Conservation (phyloP, 1,140 invertebrate genomes). For the Asobara japonica region DNA sequence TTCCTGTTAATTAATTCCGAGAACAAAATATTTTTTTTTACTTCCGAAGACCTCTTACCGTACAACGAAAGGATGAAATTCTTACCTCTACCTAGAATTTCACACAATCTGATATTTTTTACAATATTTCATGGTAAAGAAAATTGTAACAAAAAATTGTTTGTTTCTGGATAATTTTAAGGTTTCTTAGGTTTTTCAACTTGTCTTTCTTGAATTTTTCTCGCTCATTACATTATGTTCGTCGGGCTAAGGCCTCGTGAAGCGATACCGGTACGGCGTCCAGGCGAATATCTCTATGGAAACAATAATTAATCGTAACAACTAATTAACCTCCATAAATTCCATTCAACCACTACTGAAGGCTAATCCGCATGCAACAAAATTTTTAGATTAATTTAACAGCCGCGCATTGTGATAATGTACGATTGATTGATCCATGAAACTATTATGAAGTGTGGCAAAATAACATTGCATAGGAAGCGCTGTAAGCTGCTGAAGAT, state of each 20-base stretch:
- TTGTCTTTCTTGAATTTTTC: too few species aligned
- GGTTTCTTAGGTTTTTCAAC: too few species aligned
- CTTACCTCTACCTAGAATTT: too few species aligned
- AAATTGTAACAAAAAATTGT: too few species aligned
- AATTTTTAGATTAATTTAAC: neutral
- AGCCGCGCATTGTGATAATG: neutral
- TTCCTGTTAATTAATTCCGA: too few species aligned
- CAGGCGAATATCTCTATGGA: slow-evolving; percentile 64
- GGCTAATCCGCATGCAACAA: neutral
- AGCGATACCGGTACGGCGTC: slow-evolving; percentile 64
- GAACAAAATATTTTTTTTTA: too few species aligned
- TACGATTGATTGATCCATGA: neutral
- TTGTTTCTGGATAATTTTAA: neutral
- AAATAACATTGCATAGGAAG: neutral
- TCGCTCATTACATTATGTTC: slow-evolving; percentile 14
- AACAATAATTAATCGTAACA: slow-evolving; percentile 43
- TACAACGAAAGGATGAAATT: too few species aligned
- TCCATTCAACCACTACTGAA: neutral
- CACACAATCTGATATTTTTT: too few species aligned
- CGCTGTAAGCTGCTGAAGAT: neutral
- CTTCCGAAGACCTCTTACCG: too few species aligned
- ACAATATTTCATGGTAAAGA: too few species aligned
- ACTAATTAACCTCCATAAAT: neutral
- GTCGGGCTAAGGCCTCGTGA: slow-evolving; percentile 61
- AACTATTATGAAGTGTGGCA: neutral